Percentiles rank a stretch among this genome's conserved stretches.
phyloP scores from a whole-genome alignment of 2,888 invertebrate species.

The Chydorus sphaericus region DNA sequence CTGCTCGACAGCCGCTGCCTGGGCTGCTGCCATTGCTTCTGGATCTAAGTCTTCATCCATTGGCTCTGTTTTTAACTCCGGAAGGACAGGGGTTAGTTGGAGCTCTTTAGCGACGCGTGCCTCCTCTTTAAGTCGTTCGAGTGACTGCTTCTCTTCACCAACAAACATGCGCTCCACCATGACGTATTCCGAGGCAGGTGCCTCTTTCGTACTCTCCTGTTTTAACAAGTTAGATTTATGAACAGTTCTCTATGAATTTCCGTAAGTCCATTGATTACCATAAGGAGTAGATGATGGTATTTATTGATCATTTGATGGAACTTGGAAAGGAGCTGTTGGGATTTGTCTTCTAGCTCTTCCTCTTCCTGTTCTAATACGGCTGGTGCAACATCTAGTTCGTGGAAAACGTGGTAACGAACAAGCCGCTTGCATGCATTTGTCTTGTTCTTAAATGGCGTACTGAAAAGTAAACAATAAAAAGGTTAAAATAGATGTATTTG shows the following conservation, averaged over 20 bases:
- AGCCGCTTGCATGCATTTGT: constrained; percentile 60
- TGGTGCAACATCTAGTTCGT: constrained; percentile 41
- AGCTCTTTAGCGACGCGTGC: constrained; percentile 11
- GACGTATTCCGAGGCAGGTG: constrained; percentile 57
- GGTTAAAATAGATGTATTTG: background rate
- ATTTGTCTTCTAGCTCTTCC: constrained; percentile 50
- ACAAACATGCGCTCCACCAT: constrained; percentile 60
- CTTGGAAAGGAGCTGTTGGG: constrained; percentile 50
- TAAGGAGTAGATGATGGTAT: constrained; percentile 52
- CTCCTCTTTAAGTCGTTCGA: constrained; percentile 29
- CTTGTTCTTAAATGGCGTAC: constrained; percentile 51
- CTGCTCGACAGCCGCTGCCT: background rate
- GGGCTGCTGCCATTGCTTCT: no score
- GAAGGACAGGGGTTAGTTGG: constrained; percentile 5
- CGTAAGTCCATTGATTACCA: constrained; percentile 42
- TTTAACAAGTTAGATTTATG: background rate
- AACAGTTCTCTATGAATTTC: constrained; percentile 5
- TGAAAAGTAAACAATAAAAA: constrained; percentile 30
- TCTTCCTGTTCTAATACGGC: constrained; percentile 51
- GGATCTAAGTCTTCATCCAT: no score
- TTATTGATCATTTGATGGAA: constrained; percentile 55
- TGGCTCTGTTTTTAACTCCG: constrained; percentile 1
- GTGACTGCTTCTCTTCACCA: constrained; percentile 49
- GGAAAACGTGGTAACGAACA: constrained; percentile 60
- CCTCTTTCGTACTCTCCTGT: constrained; percentile 28